Evolutionary conservation across 2,797 vertebrate species (phyloP), one percentile per base, ranked within the genome.

Genomic region (Harpagifer antarcticus): DNA sequence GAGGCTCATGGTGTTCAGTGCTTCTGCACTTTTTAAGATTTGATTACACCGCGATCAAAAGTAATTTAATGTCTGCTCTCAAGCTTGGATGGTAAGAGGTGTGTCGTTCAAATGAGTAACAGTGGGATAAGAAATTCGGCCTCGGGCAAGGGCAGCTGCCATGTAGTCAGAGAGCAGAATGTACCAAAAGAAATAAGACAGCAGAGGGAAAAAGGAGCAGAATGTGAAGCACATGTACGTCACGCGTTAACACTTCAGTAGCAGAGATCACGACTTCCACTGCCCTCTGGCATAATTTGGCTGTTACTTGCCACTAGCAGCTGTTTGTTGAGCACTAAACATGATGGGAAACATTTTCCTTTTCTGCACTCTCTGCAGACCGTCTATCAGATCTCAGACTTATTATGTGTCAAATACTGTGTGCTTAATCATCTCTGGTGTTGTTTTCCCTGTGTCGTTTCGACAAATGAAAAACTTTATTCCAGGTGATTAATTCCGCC

Each of bases 381-480:
- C 80, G 90, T 90, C 68, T 45, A 76, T 81, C 83, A 87, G 71
- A 74, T 81, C 71, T 78, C 71, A 84, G 74, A 82, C 57, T 72
- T 91, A 89, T 84, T 85, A 88, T 76, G 42, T 79, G 85, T 86
- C 85, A 83, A 17, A 80, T 65, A 72, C 56, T 9, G 66, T 66
- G 77, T 48, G 65, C 84, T 89, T 84, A 72, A 89, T 91, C 82
- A 89, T 85, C 64, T 53, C 77, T 31, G 16, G 67, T 79, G 68
- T 76, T 88, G 84, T 88, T 88, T 90, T 79, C 79, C 77, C 74
- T 67, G 53, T 78, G 83, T 78, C 68, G 43, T 81, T 81, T 84
- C 85, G 84, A 89, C 52, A 83, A 88, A 91, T 88, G 84, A 74
- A 79, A 67, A 62, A 31, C 78, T 89, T 88, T 79, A 83, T 80